phyloP scores from a whole-genome alignment of 1,140 invertebrate species.

The Vanessa tameamea region DNA sequence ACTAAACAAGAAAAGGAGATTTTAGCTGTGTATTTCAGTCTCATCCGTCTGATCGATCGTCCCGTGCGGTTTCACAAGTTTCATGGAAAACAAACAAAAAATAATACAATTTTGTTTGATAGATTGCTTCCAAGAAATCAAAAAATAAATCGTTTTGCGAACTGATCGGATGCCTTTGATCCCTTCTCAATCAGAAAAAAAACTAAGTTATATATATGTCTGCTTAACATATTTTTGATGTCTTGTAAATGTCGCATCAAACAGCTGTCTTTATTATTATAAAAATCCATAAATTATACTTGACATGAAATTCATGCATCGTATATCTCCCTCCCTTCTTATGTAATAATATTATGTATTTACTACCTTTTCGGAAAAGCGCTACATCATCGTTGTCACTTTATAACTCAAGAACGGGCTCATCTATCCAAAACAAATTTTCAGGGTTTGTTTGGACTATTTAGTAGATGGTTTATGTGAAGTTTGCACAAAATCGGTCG shows the following conservation, averaged over 20 bases:
- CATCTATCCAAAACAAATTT: too few species aligned
- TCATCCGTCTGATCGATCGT: constrained; percentile 24
- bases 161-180: constrained; percentile 13
- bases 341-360: too few species aligned
- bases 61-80: constrained; percentile 2
- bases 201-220: not conserved
- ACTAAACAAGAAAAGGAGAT: not conserved
- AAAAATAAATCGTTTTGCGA: constrained; percentile 4
- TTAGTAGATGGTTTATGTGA: too few species aligned
- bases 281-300: not conserved
- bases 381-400: too few species aligned
- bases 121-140: constrained; percentile 34
- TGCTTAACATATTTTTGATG: not conserved
- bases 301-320: too few species aligned
- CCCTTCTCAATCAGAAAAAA: not conserved
- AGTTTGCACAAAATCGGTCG: too few species aligned
- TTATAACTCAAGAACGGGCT: too few species aligned
- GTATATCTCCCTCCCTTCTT: too few species aligned
- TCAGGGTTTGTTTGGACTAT: too few species aligned
- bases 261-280: not conserved
- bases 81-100: constrained; percentile 30
- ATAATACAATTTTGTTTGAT: constrained; percentile 31
- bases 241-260: not conserved
- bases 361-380: too few species aligned
- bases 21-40: not conserved